Evolutionary conservation across 2,113 vertebrate genomes (phyloP).

Genomic region (Megalops atlanticus): DNA sequence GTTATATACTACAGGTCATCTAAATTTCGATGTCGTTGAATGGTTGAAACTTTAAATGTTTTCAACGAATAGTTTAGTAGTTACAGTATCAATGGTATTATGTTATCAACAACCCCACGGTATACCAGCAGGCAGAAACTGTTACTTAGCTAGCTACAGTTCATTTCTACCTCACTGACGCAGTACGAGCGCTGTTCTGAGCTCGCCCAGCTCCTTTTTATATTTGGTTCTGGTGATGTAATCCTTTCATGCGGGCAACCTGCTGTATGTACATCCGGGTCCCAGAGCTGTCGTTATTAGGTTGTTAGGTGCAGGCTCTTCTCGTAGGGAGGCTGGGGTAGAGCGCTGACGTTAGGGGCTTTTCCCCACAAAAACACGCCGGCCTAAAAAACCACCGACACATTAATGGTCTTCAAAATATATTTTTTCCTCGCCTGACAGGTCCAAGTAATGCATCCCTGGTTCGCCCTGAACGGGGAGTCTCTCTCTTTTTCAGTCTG

Average conservation of each 20-base stretch:
- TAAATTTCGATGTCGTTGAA: too few relatives aligned
- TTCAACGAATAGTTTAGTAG: too few relatives aligned
- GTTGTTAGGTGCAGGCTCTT: conserved; percentile 55
- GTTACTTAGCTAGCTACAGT: background rate
- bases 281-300: conserved; percentile 43
- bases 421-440: conserved; percentile 47
- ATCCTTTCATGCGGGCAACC: conserved; percentile 68
- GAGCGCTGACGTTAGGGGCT: conserved; percentile 47
- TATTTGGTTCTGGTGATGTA: conserved; percentile 63
- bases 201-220: background rate
- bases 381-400: conserved; percentile 39
- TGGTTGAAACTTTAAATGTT: too few relatives aligned
- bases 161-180: background rate
- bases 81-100: too few relatives aligned
- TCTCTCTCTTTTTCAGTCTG: conserved; percentile 59
- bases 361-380: conserved; percentile 64
- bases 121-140: background rate
- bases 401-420: conserved; percentile 26
- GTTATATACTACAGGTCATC: too few relatives aligned
- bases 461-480: conserved; percentile 60
- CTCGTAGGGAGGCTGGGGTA: conserved; percentile 61
- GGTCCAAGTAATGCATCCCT: conserved; percentile 69
- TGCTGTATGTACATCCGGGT: conserved; percentile 73
- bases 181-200: background rate
- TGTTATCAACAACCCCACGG: background rate